Evolutionary conservation across 2,797 vertebrate species (phyloP), one percentile per base, ranked within the genome.

Genomic region (Coregonus ussuriensis): DNA sequence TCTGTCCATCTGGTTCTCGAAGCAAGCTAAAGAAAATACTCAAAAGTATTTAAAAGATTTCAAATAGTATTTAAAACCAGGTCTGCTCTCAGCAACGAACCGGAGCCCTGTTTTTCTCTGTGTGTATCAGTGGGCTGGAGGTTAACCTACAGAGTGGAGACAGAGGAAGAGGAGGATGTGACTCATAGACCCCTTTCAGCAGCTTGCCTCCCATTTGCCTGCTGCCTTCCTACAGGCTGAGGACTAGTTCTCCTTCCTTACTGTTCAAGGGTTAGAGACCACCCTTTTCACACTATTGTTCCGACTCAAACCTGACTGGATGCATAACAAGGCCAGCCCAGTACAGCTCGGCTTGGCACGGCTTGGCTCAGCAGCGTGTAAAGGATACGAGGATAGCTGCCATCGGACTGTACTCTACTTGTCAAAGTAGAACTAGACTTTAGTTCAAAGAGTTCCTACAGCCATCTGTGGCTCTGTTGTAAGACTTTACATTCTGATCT

Each of bases 91-190:
- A 3, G 9, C 68, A 6, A 14, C 25, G 59, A 71, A 71, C 7
- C 37, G 7, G 37, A 21, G 68, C 33, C 6, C 67, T 37, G 35
- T 7, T 14, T 7, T 69, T 9, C 25, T 31, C 65, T 29, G 31
- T 74, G 85, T 80, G 83, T 82, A 83, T 85, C 86, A 84, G 81
- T 75, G 71, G 6, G 70, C 75, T 9, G 51, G 74, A 89, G 87
- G 89, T 88, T 86, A 89, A 79, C 78, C 63, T 84, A 83, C 88
- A 90, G 88, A 83, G 62, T 70, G 68, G 79, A 83, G 82, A 85
- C 82, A 85, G 78, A 87, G 82, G 84, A 87, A 84, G 85, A 72
- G 41, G 52, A 82, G 89, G 89, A 89, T 82, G 75, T 88, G 83
- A 86, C 79, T 89, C 87, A 83, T 74, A 59, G 67, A 51, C 80